phyloP scores from a whole-genome alignment of 2,797 vertebrate genomes.

The Alcedo atthis region DNA sequence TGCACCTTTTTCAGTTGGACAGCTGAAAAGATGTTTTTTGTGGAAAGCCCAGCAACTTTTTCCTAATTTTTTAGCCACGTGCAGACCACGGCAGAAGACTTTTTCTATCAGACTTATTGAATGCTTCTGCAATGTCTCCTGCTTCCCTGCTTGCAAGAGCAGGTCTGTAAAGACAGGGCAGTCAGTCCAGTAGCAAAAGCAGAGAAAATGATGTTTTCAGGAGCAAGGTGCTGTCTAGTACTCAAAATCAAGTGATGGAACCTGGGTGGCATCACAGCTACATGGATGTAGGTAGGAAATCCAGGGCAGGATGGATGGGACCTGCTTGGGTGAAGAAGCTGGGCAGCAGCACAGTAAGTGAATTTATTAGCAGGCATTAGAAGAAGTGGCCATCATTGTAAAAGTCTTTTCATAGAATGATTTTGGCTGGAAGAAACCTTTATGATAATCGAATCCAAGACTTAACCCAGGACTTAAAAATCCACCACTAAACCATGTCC shows the following conservation, averaged over 20 bases:
- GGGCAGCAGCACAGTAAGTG: neutral
- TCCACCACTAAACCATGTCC: neutral
- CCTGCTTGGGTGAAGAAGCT: neutral
- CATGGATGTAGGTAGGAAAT: neutral
- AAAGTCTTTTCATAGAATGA: neutral
- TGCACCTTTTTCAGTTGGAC: neutral
- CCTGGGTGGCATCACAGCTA: rapidly evolving
- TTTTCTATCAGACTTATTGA: neutral
- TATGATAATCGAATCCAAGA: neutral
- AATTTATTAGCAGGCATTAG: neutral
- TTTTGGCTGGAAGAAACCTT: neutral
- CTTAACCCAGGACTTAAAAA: neutral
- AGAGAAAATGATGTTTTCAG: neutral
- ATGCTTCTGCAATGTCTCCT: neutral
- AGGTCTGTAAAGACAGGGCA: neutral
- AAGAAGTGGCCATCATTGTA: neutral
- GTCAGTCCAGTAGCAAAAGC: neutral
- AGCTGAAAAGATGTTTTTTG: neutral
- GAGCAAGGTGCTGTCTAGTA: neutral
- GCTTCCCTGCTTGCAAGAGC: neutral
- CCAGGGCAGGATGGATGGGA: neutral
- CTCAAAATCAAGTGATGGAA: neutral
- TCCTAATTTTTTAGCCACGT: neutral
- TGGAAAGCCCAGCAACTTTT: neutral
- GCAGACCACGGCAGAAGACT: neutral